Evolutionary conservation across 2,888 invertebrate species (phyloP).

Genomic region (Acrocyrtus sp.): DNA sequence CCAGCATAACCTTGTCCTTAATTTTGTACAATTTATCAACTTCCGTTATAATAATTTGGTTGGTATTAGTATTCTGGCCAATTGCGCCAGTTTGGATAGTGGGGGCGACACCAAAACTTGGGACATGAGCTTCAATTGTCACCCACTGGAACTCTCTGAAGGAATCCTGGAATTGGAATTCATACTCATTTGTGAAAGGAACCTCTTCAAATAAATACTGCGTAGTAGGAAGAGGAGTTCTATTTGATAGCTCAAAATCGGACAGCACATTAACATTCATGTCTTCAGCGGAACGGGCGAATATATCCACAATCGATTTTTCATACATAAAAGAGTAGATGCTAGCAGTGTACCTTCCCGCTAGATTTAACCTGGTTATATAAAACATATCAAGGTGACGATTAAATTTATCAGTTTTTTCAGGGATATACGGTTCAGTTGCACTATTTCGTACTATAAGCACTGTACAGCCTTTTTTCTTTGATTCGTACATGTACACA

Average conservation of each 20-base stretch:
- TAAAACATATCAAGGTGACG: constrained; percentile 24
- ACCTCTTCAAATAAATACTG: constrained; percentile 16
- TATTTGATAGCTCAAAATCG: constrained; percentile 9
- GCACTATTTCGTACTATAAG: constrained; percentile 18
- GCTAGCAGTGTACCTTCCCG: constrained; percentile 6
- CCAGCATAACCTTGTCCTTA: constrained; percentile 6
- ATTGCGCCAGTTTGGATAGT: background rate
- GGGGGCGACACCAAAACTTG: constrained; percentile 12
- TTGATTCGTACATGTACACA: constrained; percentile 15
- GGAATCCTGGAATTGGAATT: constrained; percentile 1
- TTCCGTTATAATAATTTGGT: background rate
- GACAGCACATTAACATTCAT: background rate
- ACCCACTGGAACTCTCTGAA: constrained; percentile 15
- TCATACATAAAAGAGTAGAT: constrained; percentile 20
- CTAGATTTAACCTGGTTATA: constrained; percentile 15
- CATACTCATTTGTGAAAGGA: background rate
- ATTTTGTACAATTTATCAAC: background rate
- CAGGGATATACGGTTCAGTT: background rate
- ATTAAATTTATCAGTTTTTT: constrained; percentile 8
- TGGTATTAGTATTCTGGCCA: background rate
- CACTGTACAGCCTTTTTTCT: background rate
- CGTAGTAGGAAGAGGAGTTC: background rate
- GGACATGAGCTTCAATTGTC: constrained; percentile 12
- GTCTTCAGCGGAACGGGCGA: constrained; percentile 1
- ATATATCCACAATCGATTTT: constrained; percentile 22